Evolutionary conservation across 2,797 vertebrate species (phyloP), one percentile per base, ranked within the genome.

Genomic region (Hybognathus amarus): DNA sequence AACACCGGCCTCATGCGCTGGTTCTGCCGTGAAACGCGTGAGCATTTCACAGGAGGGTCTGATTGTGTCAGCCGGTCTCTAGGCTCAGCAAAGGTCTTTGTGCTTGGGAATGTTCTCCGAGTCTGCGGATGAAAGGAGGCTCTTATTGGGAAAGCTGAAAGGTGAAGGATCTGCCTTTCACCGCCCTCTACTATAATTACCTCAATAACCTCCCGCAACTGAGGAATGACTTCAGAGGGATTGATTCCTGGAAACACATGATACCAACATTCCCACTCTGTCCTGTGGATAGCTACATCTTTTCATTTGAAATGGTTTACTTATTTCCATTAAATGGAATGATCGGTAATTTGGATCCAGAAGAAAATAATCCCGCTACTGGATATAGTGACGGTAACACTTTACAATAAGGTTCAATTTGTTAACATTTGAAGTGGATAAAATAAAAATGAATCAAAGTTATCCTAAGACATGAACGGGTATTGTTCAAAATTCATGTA

Each of bases 101-200:
- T 88, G 78, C 87, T 88, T 88, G 80, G 85, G 90, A 90, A 83
- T 83, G 83, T 84, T 85, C 83, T 84, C 77, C 20, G 1, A n/a
- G 68, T 87, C 90, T 92, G 91, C 64, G 36, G 87, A 92, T 90
- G 91, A 90, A 92, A 90, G 88, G 88, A 82, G 80, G 87, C 82
- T 93, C 90, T 84, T 85, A 89, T 88, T 88, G 90, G 88, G 88
- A 69, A 80, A 69, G 45, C 66, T 80, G 47, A 83, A 74, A 88
- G 87, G 89, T 91, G 91, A 93, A 92, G 87, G 92, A 93, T 91
- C 88, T 88, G 89, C 80, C 80, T 75, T 59, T 90, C 91, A 89
- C 77, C 86, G 15, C 78, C 88, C 83, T 79, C 79, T n/a, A n/a
- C 30, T 91, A 88, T 90, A 92, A 92, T 92, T 91, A 92, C 91